These are phyloP conservation scores for Nannospalax galili DNA, from an alignment of 2,113 vertebrate genomes.

Conservation along the genomic window DNA sequence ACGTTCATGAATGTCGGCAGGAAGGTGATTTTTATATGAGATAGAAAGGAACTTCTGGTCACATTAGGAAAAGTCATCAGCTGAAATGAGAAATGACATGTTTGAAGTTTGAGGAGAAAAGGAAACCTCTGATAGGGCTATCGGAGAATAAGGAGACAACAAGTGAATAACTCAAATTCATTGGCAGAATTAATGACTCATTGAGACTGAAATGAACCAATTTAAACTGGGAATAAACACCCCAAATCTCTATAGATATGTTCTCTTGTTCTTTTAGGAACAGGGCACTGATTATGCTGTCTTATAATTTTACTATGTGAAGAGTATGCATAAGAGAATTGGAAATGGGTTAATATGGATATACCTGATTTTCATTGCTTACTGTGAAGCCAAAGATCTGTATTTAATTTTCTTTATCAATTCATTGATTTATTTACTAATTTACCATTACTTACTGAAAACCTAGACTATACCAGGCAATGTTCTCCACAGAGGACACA, in stretches of 20 bases:
- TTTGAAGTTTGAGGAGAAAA: not conserved
- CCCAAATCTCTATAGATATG: not conserved
- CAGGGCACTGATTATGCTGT: not conserved
- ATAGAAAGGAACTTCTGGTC: not conserved
- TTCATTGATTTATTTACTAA: not conserved
- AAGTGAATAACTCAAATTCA: not conserved
- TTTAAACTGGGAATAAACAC: not conserved
- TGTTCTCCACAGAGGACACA: not conserved
- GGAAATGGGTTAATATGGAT: not conserved
- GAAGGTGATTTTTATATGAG: not conserved
- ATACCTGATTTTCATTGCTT: not conserved
- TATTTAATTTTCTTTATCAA: not conserved
- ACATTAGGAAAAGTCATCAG: not conserved
- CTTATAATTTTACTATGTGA: not conserved
- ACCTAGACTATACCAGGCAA: not conserved
- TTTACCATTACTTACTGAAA: not conserved
- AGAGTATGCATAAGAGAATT: not conserved
- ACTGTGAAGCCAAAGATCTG: not conserved
- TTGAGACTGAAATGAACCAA: not conserved
- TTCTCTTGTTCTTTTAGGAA: not conserved
- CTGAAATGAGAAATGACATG: not conserved
- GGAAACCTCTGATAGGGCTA: not conserved
- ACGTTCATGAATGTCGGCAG: no score
- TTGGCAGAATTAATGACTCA: not conserved
- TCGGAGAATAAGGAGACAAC: not conserved